phyloP scores from a whole-genome alignment of 1,140 invertebrate genomes.

The Nasonia giraulti region DNA sequence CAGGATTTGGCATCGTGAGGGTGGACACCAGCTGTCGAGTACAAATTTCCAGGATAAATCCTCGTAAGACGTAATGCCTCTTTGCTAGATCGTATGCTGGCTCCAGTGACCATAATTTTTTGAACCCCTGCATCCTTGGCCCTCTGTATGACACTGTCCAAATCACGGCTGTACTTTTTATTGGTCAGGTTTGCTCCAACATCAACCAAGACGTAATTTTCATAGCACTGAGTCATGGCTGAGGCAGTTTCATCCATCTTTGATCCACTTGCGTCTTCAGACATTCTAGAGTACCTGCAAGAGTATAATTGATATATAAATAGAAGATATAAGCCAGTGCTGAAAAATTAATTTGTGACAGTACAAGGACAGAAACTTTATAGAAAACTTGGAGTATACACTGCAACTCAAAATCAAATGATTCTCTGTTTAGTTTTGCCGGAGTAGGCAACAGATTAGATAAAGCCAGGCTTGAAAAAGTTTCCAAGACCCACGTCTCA shows the following conservation, averaged over 20 bases:
- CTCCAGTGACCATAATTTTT: conserved; percentile 95
- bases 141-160: conserved; percentile 93
- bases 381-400: neutral
- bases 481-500: neutral
- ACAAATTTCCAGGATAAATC: conserved; percentile 91
- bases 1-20: conserved; percentile 97
- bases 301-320: neutral
- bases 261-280: conserved; percentile 64
- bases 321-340: neutral
- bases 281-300: conserved; percentile 58
- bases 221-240: conserved; percentile 80
- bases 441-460: neutral
- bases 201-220: conserved; percentile 94
- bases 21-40: conserved; percentile 95
- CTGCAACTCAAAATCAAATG: neutral
- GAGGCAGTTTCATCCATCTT: conserved; percentile 59
- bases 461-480: neutral
- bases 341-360: neutral
- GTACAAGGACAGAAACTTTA: neutral
- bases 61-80: conserved; percentile 91
- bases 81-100: conserved; percentile 90
- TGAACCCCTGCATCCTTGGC: conserved; percentile 95
- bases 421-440: neutral
- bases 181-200: conserved; percentile 96
- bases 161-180: conserved; percentile 93